Conservation (phyloP, 2,113 vertebrate genomes). For the Calyptommatus sinebrachiatus region DNA sequence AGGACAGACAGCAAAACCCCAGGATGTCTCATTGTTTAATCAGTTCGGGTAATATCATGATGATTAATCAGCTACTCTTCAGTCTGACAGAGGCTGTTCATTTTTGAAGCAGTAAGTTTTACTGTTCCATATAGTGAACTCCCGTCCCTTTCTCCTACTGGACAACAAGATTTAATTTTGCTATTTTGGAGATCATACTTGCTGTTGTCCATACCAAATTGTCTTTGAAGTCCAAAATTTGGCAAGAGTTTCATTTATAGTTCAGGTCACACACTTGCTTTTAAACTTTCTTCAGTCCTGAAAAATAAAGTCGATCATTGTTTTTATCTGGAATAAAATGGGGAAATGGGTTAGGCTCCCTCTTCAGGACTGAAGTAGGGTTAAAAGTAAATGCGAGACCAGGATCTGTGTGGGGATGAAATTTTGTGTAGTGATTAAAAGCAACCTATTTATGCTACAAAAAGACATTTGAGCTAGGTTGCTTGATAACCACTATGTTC, state of each 20-base stretch:
- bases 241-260: background rate
- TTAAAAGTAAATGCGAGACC: no score
- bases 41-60: conserved; percentile 73
- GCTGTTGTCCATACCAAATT: background rate
- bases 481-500: background rate
- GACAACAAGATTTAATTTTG: background rate
- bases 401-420: background rate
- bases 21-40: conserved; percentile 79
- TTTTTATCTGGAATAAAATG: no score
- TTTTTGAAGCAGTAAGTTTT: conserved; percentile 32
- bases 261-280: no score
- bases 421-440: background rate
- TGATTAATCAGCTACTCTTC: conserved; percentile 74
- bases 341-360: no score
- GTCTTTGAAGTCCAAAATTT: background rate
- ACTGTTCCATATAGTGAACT: conserved; percentile 31
- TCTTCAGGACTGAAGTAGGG: no score
- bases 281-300: no score
- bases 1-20: conserved; percentile 76
- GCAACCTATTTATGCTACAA: background rate
- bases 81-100: conserved; percentile 54
- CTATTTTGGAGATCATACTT: background rate
- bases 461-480: background rate
- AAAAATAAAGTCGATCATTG: no score
- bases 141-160: fast-evolving